phyloP scores from a whole-genome alignment of 2,113 vertebrate genomes.

The Notarius lentiginosus region DNA sequence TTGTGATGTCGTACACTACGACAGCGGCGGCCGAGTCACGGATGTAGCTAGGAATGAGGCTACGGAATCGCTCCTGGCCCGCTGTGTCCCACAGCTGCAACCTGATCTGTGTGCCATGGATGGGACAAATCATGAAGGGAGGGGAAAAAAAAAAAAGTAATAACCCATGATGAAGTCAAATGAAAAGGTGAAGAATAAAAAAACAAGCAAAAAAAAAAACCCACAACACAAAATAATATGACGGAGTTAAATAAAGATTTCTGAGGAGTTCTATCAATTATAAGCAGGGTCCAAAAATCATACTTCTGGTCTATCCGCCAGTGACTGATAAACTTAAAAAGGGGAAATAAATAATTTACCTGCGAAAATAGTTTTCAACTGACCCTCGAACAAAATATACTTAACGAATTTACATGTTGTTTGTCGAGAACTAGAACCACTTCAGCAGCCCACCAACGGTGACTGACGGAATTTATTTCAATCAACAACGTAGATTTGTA shows the following conservation, averaged over 20 bases:
- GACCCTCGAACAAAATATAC: too few relatives aligned
- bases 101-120: conserved; percentile 87
- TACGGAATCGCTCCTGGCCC: conserved; percentile 97
- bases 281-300: background rate
- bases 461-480: too few relatives aligned
- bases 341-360: too few relatives aligned
- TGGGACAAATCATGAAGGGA: conserved; percentile 64
- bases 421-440: too few relatives aligned
- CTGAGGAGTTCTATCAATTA: background rate
- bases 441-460: too few relatives aligned
- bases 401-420: too few relatives aligned
- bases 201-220: conserved; percentile 6
- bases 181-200: conserved; percentile 14
- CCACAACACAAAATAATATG: conserved; percentile 40
- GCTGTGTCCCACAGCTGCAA: conserved; percentile 99
- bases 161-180: conserved; percentile 44
- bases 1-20: conserved; percentile 99
- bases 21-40: conserved; percentile 96
- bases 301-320: too few relatives aligned
- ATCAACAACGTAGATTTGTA: too few relatives aligned
- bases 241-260: background rate
- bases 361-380: too few relatives aligned
- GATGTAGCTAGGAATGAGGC: conserved; percentile 99
- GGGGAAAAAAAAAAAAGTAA: conserved; percentile 50
- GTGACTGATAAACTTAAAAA: too few relatives aligned